A percentile compares a stretch with the other conserved stretches of the same genome.
Conservation (phyloP, 2,797 vertebrate species). For the Vultur gryphus region DNA sequence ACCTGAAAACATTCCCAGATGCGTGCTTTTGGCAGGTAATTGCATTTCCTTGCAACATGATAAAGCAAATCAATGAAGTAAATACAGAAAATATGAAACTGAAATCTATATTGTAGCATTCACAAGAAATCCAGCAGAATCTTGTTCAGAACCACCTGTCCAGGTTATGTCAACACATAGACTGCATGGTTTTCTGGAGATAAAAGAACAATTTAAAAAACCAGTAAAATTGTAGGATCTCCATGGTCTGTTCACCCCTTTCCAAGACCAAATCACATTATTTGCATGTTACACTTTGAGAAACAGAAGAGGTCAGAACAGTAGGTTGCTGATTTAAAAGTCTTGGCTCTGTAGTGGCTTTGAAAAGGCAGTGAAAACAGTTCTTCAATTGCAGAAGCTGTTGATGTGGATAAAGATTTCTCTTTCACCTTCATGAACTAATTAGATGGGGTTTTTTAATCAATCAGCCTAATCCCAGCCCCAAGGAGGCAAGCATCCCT, state of each 20-base stretch:
- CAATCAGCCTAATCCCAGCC: not conserved
- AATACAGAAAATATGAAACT: not conserved
- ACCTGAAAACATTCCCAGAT: not conserved
- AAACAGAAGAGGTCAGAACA: not conserved
- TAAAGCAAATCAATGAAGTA: not conserved
- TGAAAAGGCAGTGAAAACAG: not conserved
- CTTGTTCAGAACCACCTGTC: not conserved
- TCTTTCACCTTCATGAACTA: not conserved
- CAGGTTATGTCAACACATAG: not conserved
- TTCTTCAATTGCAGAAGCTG: not conserved
- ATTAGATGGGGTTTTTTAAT: not conserved
- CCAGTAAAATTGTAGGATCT: not conserved
- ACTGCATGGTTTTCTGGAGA: not conserved
- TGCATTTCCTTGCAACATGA: not conserved
- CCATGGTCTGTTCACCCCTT: not conserved
- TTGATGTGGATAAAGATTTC: not conserved
- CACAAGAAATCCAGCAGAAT: not conserved
- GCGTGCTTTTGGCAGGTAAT: not conserved
- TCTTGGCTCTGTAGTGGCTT: not conserved
- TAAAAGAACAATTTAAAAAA: not conserved
- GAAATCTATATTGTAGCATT: not conserved
- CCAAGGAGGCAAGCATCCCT: not conserved
- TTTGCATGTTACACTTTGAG: not conserved
- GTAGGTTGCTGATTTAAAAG: not conserved
- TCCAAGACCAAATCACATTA: not conserved